A percentile compares a stretch with the other conserved stretches of the same genome.
These are phyloP conservation scores for Premnoplex brunnescens DNA, from an alignment of 2,797 vertebrate species.

Conservation along the genomic window DNA sequence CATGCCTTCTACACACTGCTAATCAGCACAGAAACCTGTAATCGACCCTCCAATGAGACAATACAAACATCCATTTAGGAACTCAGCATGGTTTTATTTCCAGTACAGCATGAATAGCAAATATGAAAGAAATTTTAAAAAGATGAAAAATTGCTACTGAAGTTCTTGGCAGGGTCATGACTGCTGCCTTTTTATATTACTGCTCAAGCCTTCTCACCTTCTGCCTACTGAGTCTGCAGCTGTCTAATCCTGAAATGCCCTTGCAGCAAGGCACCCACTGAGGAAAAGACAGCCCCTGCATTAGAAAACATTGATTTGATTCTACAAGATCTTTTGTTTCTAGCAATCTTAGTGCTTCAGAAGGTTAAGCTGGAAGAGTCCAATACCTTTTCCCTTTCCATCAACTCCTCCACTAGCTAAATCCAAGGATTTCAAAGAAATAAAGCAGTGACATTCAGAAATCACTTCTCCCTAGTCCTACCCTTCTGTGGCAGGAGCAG, in stretches of 20 bases:
- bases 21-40: not conserved
- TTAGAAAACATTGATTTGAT: not conserved
- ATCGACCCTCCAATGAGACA: not conserved
- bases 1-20: not conserved
- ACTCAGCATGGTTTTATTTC: not conserved
- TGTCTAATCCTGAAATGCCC: not conserved
- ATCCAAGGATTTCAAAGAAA: not conserved
- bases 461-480: not conserved
- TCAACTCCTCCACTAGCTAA: not conserved
- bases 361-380: not conserved
- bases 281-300: not conserved
- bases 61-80: not conserved
- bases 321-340: not conserved
- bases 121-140: not conserved
- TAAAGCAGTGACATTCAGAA: not conserved
- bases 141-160: not conserved
- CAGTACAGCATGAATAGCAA: not conserved
- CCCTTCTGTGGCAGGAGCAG: not conserved
- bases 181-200: not conserved
- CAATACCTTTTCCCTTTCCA: not conserved
- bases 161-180: not conserved
- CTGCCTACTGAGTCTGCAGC: not conserved
- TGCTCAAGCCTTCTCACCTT: not conserved
- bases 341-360: not conserved
- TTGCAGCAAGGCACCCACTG: not conserved